Conservation (phyloP, 2,797 vertebrate species). For the Eidolon dupreanum region DNA sequence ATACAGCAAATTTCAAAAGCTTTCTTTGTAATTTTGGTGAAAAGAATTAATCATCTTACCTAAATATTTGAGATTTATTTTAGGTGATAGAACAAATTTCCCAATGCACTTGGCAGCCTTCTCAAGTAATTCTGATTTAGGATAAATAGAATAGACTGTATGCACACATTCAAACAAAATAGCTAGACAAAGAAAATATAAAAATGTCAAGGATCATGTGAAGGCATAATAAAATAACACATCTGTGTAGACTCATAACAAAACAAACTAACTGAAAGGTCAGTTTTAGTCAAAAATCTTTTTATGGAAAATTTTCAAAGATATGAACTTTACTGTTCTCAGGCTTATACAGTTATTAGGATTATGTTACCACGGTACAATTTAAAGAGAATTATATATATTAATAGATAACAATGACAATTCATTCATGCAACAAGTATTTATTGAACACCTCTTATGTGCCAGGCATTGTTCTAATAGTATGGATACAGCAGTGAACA, state of each 20-base stretch:
- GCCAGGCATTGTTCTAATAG: not conserved
- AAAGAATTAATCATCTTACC: conserved; percentile 88
- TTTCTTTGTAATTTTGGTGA: not conserved
- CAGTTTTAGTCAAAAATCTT: conserved; percentile 51
- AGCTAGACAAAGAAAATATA: conserved; percentile 86
- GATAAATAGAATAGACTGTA: conserved; percentile 96
- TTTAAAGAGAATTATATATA: not conserved
- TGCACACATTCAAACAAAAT: conserved; percentile 98
- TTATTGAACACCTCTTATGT: conserved; percentile 24
- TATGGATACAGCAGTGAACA: conserved; percentile 13
- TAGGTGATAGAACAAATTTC: conserved; percentile 97
- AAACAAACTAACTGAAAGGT: conserved; percentile 50
- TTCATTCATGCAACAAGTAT: conserved; percentile 22
- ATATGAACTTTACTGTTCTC: not conserved
- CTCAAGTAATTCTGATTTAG: conserved; percentile 95
- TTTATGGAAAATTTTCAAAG: conserved; percentile 55
- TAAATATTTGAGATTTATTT: conserved; percentile 98
- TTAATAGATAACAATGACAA: not conserved
- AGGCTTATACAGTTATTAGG: conserved; percentile 10
- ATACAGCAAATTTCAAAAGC: conserved; percentile 54
- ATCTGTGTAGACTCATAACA: conserved; percentile 6
- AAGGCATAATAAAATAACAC: conserved; percentile 38
- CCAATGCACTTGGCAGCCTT: conserved; percentile 98
- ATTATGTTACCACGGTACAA: not conserved
- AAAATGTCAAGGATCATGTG: conserved; percentile 28